Conservation (phyloP, 2,113 vertebrate species). For the Cisticola juncidis region DNA sequence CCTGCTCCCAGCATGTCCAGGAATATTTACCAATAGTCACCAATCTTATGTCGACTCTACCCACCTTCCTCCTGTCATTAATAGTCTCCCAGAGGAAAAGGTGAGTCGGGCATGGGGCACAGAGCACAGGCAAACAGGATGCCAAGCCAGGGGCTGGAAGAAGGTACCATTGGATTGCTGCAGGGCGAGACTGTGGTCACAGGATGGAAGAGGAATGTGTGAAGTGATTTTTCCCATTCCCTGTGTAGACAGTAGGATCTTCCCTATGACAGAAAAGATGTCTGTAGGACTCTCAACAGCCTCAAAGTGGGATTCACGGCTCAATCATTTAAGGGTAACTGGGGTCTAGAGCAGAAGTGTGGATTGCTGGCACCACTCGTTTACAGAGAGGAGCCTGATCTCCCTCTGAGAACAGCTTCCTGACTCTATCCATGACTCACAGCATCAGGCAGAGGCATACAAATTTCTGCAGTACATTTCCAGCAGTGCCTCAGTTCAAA, state of each 20-base stretch:
- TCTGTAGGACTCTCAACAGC: rapidly evolving
- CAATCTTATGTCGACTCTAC: rapidly evolving
- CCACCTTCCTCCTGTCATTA: rapidly evolving
- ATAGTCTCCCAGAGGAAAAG: neutral
- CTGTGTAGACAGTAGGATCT: neutral
- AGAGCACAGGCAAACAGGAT: rapidly evolving
- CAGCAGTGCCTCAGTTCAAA: neutral
- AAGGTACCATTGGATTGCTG: neutral
- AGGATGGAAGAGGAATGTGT: neutral
- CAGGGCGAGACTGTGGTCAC: neutral
- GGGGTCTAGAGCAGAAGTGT: neutral
- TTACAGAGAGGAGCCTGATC: neutral
- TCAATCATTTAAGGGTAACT: neutral
- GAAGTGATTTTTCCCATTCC: neutral
- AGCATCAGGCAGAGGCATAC: neutral
- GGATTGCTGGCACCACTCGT: neutral
- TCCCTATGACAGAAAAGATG: neutral
- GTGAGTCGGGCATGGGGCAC: rapidly evolving
- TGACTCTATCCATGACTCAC: neutral
- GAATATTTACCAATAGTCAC: neutral
- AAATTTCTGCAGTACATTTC: neutral
- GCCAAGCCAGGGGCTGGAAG: neutral
- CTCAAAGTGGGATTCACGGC: neutral
- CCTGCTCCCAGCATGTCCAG: rapidly evolving
- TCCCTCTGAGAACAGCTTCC: neutral